phyloP scores from a whole-genome alignment of 2,888 invertebrate species.

The Sympetrum striolatum region DNA sequence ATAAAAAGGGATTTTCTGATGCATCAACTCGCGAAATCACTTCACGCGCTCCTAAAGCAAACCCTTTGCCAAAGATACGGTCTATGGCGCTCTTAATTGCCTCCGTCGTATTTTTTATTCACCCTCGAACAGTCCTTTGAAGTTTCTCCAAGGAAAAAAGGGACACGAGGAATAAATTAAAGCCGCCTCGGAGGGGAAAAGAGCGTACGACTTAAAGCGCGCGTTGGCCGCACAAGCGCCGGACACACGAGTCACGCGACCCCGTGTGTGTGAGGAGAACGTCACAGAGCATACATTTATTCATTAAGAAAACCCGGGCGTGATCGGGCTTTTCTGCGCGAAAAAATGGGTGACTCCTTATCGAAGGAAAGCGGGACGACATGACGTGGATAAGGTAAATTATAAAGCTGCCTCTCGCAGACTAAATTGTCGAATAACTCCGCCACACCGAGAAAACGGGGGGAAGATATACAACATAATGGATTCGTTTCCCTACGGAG shows the following conservation, averaged over 20 bases:
- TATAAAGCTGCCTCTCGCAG: neutral
- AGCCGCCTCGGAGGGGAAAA: neutral
- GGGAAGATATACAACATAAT: neutral
- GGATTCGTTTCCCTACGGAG: neutral
- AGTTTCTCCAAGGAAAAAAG: slow-evolving; percentile 22
- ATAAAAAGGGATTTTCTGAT: neutral
- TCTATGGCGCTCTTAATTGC: slow-evolving; percentile 24
- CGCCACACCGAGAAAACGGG: neutral
- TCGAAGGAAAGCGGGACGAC: neutral
- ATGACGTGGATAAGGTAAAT: neutral
- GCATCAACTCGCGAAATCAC: slow-evolving; percentile 34
- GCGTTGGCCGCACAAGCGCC: neutral
- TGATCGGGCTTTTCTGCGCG: neutral
- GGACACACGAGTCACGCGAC: neutral
- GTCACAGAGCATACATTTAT: neutral
- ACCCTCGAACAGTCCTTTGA: slow-evolving; percentile 7
- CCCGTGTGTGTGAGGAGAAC: neutral
- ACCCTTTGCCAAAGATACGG: slow-evolving; percentile 22
- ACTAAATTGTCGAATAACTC: neutral
- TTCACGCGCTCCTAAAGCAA: neutral
- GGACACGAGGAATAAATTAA: neutral
- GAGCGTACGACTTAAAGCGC: neutral
- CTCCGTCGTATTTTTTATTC: slow-evolving; percentile 1
- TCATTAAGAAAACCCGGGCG: neutral
- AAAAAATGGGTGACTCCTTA: neutral